Conservation (phyloP, 2,797 vertebrate species). For the Mormyrus hasselquistii region DNA sequence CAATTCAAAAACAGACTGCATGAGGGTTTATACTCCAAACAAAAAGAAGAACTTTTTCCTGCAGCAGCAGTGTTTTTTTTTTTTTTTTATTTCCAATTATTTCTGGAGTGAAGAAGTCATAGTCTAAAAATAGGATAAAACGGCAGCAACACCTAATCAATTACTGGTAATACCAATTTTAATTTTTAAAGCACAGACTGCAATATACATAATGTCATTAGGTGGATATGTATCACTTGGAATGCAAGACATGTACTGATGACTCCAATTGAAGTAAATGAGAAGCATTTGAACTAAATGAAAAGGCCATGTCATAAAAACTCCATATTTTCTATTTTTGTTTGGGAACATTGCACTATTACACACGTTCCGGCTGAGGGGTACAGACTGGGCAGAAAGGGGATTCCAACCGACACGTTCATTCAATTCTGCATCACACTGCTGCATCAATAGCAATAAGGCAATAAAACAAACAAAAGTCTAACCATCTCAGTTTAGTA, state of each 20-base stretch:
- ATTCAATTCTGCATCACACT: not conserved
- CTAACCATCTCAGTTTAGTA: not conserved
- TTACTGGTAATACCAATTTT: not conserved
- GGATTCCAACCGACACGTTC: not conserved
- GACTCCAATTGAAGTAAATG: conserved; percentile 1
- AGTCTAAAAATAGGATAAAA: not conserved
- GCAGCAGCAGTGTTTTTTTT: not conserved
- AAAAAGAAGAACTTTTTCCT: not conserved
- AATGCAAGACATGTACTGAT: not conserved
- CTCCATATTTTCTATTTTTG: not conserved
- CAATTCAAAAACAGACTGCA: not conserved
- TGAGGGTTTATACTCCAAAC: not conserved
- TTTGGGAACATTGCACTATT: conserved; percentile 1
- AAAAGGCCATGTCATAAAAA: not conserved
- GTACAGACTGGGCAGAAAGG: not conserved
- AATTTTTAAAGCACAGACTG: not conserved
- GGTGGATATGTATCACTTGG: not conserved
- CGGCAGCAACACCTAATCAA: not conserved
- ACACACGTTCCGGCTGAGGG: not conserved
- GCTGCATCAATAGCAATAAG: too few species aligned
- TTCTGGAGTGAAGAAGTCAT: not conserved
- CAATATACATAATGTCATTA: not conserved
- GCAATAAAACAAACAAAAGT: not conserved
- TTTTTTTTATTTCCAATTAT: not conserved
- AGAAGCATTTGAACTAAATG: not conserved